A percentile compares a stretch with the other conserved stretches of the same genome.
These are phyloP conservation scores for Prinia subflava DNA, from an alignment of 2,113 vertebrate species.

Conservation along the genomic window DNA sequence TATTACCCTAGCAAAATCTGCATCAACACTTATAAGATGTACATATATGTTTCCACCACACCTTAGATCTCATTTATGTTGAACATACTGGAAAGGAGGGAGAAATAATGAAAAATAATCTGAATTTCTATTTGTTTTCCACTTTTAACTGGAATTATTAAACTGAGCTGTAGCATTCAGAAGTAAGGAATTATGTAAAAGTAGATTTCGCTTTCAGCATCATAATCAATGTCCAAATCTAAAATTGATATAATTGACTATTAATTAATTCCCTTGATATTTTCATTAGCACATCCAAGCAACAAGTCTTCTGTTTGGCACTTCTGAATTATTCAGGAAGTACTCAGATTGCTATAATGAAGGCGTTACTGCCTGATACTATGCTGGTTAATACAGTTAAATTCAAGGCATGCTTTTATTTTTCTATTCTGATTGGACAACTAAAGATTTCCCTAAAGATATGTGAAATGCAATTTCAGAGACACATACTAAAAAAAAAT, in stretches of 20 bases:
- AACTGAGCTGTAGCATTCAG: not conserved
- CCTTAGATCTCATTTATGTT: conserved; percentile 39
- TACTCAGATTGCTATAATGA: conserved; percentile 71
- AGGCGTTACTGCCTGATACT: conserved; percentile 61
- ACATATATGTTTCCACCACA: not conserved
- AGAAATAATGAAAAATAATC: conserved; percentile 32
- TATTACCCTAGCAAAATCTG: not conserved
- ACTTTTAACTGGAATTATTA: conserved; percentile 53
- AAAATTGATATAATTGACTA: conserved; percentile 91
- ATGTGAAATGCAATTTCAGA: not conserved
- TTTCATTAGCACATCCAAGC: conserved; percentile 85
- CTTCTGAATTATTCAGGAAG: conserved; percentile 83
- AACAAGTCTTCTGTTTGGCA: conserved; percentile 81
- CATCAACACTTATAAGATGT: not conserved
- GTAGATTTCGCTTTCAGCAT: conserved; percentile 70
- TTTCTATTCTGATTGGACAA: not conserved
- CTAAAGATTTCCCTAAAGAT: conserved; percentile 20
- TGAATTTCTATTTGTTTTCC: not conserved
- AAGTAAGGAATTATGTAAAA: conserved; percentile 1
- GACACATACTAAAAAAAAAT: not conserved
- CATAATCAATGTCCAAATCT: conserved; percentile 81
- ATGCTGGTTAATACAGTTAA: conserved; percentile 58
- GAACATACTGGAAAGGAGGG: not conserved
- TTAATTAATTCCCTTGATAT: conserved; percentile 95
- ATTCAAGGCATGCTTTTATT: conserved; percentile 47